Evolutionary conservation across 2,113 vertebrate genomes (phyloP).

Genomic region (Carassius carassius): DNA sequence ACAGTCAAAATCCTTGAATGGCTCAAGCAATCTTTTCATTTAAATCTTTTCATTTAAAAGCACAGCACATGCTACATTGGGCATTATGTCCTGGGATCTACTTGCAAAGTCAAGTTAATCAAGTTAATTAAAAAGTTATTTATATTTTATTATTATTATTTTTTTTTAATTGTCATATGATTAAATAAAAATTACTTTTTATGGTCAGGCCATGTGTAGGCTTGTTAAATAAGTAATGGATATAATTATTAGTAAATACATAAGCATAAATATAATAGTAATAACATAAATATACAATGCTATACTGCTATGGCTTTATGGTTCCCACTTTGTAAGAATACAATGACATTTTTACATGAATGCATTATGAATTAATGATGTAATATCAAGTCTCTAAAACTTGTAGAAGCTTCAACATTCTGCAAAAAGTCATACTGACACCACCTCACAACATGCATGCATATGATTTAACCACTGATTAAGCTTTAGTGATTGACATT

Average conservation of each 20-base stretch:
- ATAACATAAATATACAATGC: too few relatives aligned
- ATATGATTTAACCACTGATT: background rate
- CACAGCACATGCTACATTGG: background rate
- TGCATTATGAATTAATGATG: too few relatives aligned
- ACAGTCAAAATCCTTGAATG: background rate
- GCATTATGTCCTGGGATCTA: background rate
- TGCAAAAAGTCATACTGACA: too few relatives aligned
- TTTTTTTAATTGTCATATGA: background rate
- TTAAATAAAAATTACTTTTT: background rate
- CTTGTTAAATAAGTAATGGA: background rate
- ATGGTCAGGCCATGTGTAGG: background rate
- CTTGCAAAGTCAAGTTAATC: background rate
- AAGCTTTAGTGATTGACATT: background rate
- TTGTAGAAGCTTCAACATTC: too few relatives aligned
- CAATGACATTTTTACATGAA: too few relatives aligned
- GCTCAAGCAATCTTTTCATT: background rate
- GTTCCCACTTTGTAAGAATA: too few relatives aligned
- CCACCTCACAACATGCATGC: too few relatives aligned
- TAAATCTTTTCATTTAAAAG: constrained; percentile 1
- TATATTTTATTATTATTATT: background rate
- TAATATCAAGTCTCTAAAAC: too few relatives aligned
- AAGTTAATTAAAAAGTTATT: background rate
- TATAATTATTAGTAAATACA: background rate
- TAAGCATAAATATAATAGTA: too few relatives aligned
- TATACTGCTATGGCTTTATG: too few relatives aligned